phyloP scores from a whole-genome alignment of 1,140 invertebrate genomes.

The Drosophila lacertosa region DNA sequence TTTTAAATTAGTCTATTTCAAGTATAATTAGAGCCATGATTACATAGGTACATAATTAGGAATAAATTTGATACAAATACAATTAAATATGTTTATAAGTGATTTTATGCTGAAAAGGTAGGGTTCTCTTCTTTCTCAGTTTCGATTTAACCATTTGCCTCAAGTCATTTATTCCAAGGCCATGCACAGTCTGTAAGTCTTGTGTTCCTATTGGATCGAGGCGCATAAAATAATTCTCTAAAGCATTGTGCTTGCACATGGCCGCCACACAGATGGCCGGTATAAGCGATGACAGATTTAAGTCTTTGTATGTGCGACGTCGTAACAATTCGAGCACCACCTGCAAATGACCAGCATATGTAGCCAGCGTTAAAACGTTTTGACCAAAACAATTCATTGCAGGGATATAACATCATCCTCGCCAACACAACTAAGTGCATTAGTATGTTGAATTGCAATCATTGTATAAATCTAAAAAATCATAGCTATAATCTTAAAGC shows the following conservation, averaged over 20 bases:
- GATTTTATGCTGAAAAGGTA: background rate
- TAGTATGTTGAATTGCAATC: constrained; percentile 30
- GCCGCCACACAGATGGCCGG: constrained; percentile 72
- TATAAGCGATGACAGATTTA: constrained; percentile 74
- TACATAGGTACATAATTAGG: too few relatives aligned
- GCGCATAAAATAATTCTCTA: constrained; percentile 53
- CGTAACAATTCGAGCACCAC: constrained; percentile 64
- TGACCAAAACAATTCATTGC: constrained; percentile 76
- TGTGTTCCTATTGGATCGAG: constrained; percentile 41
- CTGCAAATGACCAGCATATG: constrained; percentile 53
- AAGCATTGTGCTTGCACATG: constrained; percentile 44
- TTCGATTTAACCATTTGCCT: constrained; percentile 34
- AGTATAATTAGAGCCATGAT: too few relatives aligned
- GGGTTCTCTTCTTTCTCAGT: background rate
- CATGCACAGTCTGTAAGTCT: constrained; percentile 70
- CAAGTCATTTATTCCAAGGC: constrained; percentile 53
- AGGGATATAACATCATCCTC: constrained; percentile 59
- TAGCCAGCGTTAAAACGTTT: constrained; percentile 75
- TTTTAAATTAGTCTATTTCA: too few relatives aligned
- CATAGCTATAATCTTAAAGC: constrained; percentile 32
- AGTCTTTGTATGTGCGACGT: constrained; percentile 67
- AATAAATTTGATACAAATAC: too few relatives aligned
- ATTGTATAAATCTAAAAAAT: constrained; percentile 25
- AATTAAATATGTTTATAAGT: constrained; percentile 1
- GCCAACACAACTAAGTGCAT: constrained; percentile 60